Conservation (phyloP, 2,888 invertebrate genomes). For the Caenorhabditis sp. region DNA sequence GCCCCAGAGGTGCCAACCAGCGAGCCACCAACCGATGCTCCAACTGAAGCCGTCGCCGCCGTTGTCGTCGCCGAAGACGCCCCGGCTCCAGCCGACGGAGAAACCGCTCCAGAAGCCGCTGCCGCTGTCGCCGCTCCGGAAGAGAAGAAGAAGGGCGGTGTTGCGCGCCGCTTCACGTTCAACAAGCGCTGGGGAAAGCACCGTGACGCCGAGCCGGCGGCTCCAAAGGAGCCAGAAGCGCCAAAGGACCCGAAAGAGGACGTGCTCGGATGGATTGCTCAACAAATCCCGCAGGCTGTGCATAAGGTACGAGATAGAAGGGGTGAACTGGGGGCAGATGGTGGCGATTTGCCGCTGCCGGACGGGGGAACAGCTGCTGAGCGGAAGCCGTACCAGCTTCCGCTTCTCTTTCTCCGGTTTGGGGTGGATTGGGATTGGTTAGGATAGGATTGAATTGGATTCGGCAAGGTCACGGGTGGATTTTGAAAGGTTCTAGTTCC, state of each 20-base stretch:
- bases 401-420: too few species aligned
- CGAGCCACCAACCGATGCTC: conserved; percentile 68
- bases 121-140: conserved; percentile 64
- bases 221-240: conserved; percentile 75
- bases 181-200: conserved; percentile 73
- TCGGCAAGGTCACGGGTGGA: background rate
- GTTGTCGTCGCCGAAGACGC: conserved; percentile 38
- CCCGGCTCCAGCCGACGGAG: conserved; percentile 57
- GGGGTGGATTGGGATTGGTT: too few species aligned
- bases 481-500: too few species aligned
- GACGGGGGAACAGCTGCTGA: conserved; percentile 34
- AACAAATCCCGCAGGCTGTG: conserved; percentile 79
- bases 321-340: conserved; percentile 16
- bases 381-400: background rate
- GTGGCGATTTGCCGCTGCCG: too few species aligned
- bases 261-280: conserved; percentile 78
- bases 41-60: conserved; percentile 20
- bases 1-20: conserved; percentile 70
- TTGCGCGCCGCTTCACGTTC: conserved; percentile 67
- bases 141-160: conserved; percentile 65
- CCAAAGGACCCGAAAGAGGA: conserved; percentile 79
- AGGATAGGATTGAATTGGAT: too few species aligned
- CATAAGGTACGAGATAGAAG: conserved; percentile 84
- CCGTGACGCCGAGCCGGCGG: conserved; percentile 66
- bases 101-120: too few species aligned